Evolutionary conservation across 2,888 invertebrate species (phyloP).

Genomic region (Frankliniella fusca): DNA sequence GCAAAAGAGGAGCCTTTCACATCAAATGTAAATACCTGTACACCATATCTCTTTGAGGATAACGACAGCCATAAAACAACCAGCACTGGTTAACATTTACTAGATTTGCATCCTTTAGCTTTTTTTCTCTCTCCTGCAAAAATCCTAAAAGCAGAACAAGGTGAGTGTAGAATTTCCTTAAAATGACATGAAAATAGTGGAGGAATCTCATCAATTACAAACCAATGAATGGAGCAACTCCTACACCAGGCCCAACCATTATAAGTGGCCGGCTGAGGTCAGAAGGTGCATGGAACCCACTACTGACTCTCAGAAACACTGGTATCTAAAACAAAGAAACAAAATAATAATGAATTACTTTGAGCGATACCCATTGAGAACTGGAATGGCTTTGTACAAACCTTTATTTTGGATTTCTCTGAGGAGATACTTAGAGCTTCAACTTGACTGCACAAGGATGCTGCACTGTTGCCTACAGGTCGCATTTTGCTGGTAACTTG

Average conservation of each 20-base stretch:
- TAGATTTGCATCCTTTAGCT: background rate
- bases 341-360: background rate
- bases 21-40: background rate
- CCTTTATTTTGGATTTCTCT: background rate
- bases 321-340: background rate
- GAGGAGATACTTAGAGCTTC: background rate
- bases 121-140: background rate
- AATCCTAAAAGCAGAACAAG: background rate
- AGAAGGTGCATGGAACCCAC: background rate
- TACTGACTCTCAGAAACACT: background rate
- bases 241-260: constrained; percentile 10
- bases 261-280: background rate
- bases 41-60: background rate
- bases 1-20: background rate
- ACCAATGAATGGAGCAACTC: constrained; percentile 8
- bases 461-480: background rate
- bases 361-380: background rate
- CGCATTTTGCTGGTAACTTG: background rate
- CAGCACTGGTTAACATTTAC: background rate
- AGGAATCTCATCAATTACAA: background rate
- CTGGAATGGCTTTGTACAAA: background rate
- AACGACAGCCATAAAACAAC: constrained; percentile 6
- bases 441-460: background rate
- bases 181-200: background rate
- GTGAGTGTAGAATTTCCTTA: background rate